Percentiles rank a stretch among this genome's conserved stretches.
Conservation (phyloP, 2,113 vertebrate species). For the Chaetops frenatus region DNA sequence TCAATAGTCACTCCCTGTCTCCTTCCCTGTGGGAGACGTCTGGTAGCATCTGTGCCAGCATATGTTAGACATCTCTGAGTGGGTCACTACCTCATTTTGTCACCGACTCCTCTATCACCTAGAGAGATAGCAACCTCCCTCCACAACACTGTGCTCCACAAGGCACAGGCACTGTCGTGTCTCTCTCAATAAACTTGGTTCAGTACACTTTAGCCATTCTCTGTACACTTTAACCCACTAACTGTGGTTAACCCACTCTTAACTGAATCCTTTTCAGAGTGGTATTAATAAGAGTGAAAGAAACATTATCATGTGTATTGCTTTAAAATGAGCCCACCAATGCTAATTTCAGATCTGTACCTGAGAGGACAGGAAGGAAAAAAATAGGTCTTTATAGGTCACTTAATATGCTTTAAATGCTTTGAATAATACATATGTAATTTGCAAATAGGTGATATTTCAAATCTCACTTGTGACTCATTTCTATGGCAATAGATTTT, state of each 20-base stretch:
- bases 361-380: background rate
- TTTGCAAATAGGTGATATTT: constrained; percentile 15
- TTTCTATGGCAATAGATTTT: constrained; percentile 13
- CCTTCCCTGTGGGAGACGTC: constrained; percentile 45
- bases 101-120: constrained; percentile 56
- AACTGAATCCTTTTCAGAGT: background rate
- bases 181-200: constrained; percentile 58
- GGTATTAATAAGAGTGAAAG: background rate
- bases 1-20: constrained; percentile 73
- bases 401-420: background rate
- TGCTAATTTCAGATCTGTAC: background rate
- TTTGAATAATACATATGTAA: background rate
- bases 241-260: constrained; percentile 34
- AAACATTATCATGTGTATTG: background rate
- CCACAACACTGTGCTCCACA: constrained; percentile 24
- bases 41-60: constrained; percentile 73
- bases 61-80: constrained; percentile 74
- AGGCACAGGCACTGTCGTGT: constrained; percentile 50
- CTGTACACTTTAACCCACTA: constrained; percentile 23
- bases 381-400: background rate
- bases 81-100: constrained; percentile 70
- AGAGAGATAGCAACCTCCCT: constrained; percentile 53
- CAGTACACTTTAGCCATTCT: constrained; percentile 50
- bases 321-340: background rate
- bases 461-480: background rate